These are phyloP conservation scores for Oreonectes daqikongensis DNA, from an alignment of 2,797 vertebrate species.

Conservation along the genomic window DNA sequence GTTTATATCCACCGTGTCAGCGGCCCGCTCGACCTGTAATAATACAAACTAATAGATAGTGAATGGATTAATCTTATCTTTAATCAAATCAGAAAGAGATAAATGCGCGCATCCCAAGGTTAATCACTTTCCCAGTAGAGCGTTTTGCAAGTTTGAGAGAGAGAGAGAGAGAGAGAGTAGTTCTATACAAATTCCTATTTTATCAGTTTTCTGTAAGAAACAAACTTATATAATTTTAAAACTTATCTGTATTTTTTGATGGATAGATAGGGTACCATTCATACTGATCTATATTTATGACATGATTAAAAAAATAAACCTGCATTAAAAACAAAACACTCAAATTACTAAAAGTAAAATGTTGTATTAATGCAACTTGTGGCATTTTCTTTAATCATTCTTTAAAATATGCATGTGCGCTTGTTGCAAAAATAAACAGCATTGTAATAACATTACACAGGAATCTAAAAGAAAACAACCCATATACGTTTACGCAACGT, in stretches of 20 bases:
- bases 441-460: conserved; percentile 5
- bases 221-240: too few species aligned
- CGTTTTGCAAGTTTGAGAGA: conserved; percentile 19
- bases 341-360: not conserved
- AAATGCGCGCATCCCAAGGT: conserved; percentile 25
- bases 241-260: too few species aligned
- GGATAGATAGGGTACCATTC: too few species aligned
- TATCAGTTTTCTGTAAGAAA: too few species aligned
- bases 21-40: conserved; percentile 15
- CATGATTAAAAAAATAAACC: too few species aligned
- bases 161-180: not conserved
- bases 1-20: conserved; percentile 23
- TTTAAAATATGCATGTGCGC: not conserved
- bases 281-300: too few species aligned
- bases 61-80: conserved; percentile 45
- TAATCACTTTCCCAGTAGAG: conserved; percentile 42
- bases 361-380: not conserved
- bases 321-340: too few species aligned
- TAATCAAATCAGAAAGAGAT: conserved; percentile 40
- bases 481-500: not conserved
- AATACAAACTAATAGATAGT: conserved; percentile 45
- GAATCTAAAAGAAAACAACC: conserved; percentile 12
- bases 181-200: too few species aligned
- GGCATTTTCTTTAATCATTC: too few species aligned
- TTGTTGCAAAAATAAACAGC: not conserved